Conservation (phyloP, 2,888 invertebrate genomes). For the Lymantria monacha region DNA sequence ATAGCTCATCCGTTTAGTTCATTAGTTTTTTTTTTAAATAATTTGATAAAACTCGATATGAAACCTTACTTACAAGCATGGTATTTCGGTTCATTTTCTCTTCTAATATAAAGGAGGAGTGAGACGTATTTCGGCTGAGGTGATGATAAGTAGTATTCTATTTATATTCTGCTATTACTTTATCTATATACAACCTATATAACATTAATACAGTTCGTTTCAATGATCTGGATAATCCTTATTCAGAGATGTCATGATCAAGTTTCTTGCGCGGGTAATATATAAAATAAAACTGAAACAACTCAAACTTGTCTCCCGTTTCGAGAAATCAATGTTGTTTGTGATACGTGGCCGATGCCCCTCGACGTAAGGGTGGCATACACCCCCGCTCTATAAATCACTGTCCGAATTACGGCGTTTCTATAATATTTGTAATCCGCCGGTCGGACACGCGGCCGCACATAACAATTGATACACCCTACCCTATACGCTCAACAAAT, state of each 20-base stretch:
- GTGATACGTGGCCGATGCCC: conserved; percentile 58
- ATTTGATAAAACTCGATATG: too few species aligned
- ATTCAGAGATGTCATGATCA: conserved; percentile 22
- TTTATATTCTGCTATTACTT: too few species aligned
- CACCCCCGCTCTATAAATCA: conserved; percentile 80
- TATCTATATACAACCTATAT: too few species aligned
- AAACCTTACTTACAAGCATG: too few species aligned
- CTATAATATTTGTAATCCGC: conserved; percentile 74
- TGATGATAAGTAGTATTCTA: too few species aligned
- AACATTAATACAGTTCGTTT: too few species aligned
- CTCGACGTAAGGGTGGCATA: conserved; percentile 67
- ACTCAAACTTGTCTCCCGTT: conserved; percentile 61
- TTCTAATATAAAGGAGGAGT: too few species aligned
- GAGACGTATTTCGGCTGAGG: too few species aligned
- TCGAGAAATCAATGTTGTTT: conserved; percentile 79
- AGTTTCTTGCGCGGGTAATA: conserved; percentile 18
- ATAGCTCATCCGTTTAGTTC: too few species aligned
- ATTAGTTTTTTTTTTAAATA: too few species aligned
- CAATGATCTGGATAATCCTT: neutral
- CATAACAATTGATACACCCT: conserved; percentile 60
- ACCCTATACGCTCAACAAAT: conserved; percentile 47
- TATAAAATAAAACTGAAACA: conserved; percentile 40
- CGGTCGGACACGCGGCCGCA: conserved; percentile 56
- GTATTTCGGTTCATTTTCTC: too few species aligned
- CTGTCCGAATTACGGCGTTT: conserved; percentile 79